A percentile compares a stretch with the other conserved stretches of the same genome.
phyloP scores from a whole-genome alignment of 1,140 invertebrate species.

The Drosophila orena region DNA sequence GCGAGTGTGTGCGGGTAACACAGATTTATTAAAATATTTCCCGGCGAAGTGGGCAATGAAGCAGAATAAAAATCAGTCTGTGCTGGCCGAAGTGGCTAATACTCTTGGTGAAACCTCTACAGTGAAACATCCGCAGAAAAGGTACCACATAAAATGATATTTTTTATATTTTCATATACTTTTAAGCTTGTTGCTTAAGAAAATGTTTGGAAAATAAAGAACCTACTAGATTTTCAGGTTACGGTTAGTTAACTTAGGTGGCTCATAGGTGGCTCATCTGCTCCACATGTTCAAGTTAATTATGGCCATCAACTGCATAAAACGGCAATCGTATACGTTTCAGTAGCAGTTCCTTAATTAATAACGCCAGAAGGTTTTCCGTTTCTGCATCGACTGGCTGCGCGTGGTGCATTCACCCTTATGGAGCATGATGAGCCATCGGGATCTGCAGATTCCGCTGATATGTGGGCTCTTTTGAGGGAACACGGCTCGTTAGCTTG shows the following conservation, averaged over 20 bases:
- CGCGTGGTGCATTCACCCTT: slow-evolving; percentile 1
- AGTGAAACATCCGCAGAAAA: no score
- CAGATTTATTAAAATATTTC: slow-evolving; percentile 68
- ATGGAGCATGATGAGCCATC: slow-evolving; percentile 3
- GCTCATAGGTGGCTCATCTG: no score
- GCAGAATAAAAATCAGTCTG: slow-evolving; percentile 14
- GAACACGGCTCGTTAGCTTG: slow-evolving; percentile 44
- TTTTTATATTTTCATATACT: no score
- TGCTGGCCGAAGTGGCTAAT: slow-evolving; percentile 31
- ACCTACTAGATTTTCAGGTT: no score
- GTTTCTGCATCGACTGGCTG: slow-evolving; percentile 7
- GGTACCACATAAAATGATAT: no score
- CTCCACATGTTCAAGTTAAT: no score
- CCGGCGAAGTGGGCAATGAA: slow-evolving; percentile 19
- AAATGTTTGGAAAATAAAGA: no score
- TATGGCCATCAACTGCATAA: slow-evolving; percentile 4
- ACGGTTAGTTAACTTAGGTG: no score
- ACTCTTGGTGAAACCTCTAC: slow-evolving; percentile 14
- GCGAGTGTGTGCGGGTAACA: slow-evolving; percentile 17
- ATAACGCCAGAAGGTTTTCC: slow-evolving; percentile 48
- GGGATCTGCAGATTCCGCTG: slow-evolving; percentile 12
- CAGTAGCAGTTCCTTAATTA: slow-evolving; percentile 52
- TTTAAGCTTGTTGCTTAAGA: no score
- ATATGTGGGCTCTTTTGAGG: slow-evolving; percentile 4
- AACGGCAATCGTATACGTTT: slow-evolving; percentile 34